Percentiles rank a stretch among this genome's conserved stretches.
phyloP scores from a whole-genome alignment of 2,888 invertebrate genomes.

The Xanthorhoe spadicearia region DNA sequence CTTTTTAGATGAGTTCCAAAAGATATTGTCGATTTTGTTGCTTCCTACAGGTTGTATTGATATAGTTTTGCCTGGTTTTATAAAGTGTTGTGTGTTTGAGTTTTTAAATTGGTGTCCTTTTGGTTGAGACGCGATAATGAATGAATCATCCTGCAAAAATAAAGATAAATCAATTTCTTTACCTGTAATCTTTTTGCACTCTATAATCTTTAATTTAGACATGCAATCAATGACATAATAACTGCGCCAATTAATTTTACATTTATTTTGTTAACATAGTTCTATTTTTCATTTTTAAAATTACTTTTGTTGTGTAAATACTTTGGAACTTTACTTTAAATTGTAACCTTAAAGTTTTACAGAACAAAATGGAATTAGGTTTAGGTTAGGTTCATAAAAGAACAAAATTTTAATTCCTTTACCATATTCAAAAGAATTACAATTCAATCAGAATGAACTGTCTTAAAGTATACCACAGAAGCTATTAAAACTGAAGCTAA shows the following conservation, averaged over 20 bases:
- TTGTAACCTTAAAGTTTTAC: too few species aligned
- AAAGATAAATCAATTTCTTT: constrained; percentile 1
- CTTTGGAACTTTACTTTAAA: too few species aligned
- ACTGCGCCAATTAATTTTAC: background rate
- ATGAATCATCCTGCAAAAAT: constrained; percentile 74
- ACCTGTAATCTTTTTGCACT: background rate
- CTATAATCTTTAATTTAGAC: background rate
- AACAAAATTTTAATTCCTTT: too few species aligned
- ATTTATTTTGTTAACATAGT: background rate
- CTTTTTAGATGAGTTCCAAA: constrained; percentile 67
- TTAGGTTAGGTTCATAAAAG: too few species aligned
- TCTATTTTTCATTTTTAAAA: too few species aligned
- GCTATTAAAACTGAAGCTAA: background rate
- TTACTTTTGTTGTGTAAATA: too few species aligned
- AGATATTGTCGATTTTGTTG: constrained; percentile 66
- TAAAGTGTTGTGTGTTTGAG: constrained; percentile 60
- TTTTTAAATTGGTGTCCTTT: constrained; percentile 45
- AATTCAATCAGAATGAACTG: too few species aligned
- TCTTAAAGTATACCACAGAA: too few species aligned
- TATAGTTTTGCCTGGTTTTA: constrained; percentile 63
- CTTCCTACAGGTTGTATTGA: constrained; percentile 61
- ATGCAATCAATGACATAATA: too few species aligned
- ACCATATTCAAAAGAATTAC: too few species aligned
- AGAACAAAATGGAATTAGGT: too few species aligned
- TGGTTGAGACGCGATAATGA: constrained; percentile 64